Evolutionary conservation across 2,113 vertebrate genomes (phyloP).

Genomic region (Arvicanthis niloticus): DNA sequence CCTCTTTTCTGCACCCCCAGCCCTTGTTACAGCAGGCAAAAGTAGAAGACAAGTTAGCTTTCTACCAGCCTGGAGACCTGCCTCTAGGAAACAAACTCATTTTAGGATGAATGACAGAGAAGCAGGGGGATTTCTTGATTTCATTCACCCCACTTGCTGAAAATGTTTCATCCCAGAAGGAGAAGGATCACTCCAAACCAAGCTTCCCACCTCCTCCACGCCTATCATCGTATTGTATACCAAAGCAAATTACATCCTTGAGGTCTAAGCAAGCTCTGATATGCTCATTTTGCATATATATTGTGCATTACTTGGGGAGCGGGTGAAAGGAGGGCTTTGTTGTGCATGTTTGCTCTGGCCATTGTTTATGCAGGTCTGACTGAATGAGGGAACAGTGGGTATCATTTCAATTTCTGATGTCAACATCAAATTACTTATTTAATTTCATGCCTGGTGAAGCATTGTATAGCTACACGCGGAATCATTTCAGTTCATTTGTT

Average conservation of each 20-base stretch:
- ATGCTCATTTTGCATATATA: constrained; percentile 90
- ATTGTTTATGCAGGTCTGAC: constrained; percentile 91
- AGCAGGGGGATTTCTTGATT: not conserved
- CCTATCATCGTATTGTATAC: constrained; percentile 84
- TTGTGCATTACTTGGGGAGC: constrained; percentile 88
- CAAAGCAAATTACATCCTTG: constrained; percentile 88
- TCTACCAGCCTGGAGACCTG: constrained; percentile 28
- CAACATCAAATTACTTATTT: constrained; percentile 99
- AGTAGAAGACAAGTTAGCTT: constrained; percentile 24
- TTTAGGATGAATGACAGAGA: constrained; percentile 67
- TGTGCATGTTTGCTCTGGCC: constrained; percentile 89
- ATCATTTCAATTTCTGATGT: constrained; percentile 99
- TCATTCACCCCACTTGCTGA: not conserved
- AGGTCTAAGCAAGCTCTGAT: constrained; percentile 84
- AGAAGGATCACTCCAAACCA: constrained; percentile 58
- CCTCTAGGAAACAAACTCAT: constrained; percentile 51
- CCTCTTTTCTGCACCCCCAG: constrained; percentile 1
- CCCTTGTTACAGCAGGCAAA: not conserved
- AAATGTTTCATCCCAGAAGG: constrained; percentile 78
- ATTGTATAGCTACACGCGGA: constrained; percentile 95
- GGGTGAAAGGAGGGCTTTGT: constrained; percentile 85
- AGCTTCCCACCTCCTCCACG: constrained; percentile 56
- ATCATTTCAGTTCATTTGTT: constrained; percentile 97
- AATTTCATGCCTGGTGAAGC: constrained; percentile 99
- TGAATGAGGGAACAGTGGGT: constrained; percentile 93